phyloP scores from a whole-genome alignment of 2,797 vertebrate genomes.

The Psittacula echo region DNA sequence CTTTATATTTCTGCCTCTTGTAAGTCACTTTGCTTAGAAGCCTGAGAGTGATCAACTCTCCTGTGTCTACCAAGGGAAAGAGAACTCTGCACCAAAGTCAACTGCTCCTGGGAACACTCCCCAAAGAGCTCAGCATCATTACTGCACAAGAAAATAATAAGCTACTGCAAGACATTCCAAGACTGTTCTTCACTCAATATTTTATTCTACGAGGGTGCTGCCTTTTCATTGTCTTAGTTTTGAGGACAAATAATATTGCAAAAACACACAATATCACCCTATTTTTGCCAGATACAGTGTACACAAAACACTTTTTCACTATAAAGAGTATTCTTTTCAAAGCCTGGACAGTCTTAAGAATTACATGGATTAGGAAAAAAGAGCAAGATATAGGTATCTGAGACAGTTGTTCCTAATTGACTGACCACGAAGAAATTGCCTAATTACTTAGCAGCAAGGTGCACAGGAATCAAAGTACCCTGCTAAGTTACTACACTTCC shows the following conservation, averaged over 20 bases:
- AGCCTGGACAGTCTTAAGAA: background rate
- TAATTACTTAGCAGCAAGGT: background rate
- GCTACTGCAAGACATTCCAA: background rate
- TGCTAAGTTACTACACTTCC: background rate
- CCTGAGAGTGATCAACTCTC: background rate
- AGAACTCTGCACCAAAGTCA: background rate
- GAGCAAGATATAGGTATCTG: background rate
- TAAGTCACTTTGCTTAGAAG: background rate
- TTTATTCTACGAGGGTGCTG: background rate
- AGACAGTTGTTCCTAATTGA: background rate
- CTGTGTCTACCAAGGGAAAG: background rate
- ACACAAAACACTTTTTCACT: background rate
- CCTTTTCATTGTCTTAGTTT: background rate
- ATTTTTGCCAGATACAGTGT: background rate
- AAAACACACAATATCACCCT: background rate
- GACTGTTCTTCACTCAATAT: background rate
- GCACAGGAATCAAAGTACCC: background rate
- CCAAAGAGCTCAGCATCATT: background rate
- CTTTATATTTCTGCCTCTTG: background rate
- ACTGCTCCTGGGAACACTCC: background rate
- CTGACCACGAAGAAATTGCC: background rate
- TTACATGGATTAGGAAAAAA: background rate
- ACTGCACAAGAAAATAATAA: background rate
- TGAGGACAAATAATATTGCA: background rate
- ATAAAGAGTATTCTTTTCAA: background rate